Conservation (phyloP, 2,888 invertebrate genomes). For the Podabrus alpinus region DNA sequence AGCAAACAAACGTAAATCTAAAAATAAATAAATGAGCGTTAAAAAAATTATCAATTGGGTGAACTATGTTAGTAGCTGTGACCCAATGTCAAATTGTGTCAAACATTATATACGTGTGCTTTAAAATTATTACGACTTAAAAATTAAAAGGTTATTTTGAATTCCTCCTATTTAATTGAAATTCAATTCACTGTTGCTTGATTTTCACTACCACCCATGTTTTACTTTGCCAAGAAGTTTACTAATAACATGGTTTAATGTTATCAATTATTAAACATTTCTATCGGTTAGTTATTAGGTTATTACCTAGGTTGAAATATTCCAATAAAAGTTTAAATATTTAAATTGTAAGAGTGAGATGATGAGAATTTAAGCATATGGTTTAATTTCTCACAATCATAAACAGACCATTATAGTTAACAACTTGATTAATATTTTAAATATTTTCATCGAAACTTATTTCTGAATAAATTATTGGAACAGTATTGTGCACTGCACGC, state of each 20-base stretch:
- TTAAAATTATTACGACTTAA: not conserved
- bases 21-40: not conserved
- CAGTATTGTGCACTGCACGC: not conserved
- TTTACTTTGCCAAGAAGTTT: not conserved
- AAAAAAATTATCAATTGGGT: not conserved
- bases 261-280: not conserved
- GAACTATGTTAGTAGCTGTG: not conserved
- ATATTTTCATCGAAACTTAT: not conserved
- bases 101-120: not conserved
- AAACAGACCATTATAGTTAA: not conserved
- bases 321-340: not conserved
- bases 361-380: not conserved
- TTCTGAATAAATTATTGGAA: not conserved
- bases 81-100: not conserved
- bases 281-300: not conserved
- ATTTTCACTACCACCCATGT: not conserved
- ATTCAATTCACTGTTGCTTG: not conserved
- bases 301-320: not conserved
- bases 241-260: not conserved
- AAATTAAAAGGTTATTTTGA: not conserved
- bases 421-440: not conserved
- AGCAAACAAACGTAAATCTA: conserved; percentile 42
- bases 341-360: not conserved
- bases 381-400: not conserved
- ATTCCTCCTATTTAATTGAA: not conserved